A percentile compares a stretch with the other conserved stretches of the same genome.
These are phyloP conservation scores for Andrena flavipes DNA, from an alignment of 2,888 invertebrate genomes.

Conservation along the genomic window DNA sequence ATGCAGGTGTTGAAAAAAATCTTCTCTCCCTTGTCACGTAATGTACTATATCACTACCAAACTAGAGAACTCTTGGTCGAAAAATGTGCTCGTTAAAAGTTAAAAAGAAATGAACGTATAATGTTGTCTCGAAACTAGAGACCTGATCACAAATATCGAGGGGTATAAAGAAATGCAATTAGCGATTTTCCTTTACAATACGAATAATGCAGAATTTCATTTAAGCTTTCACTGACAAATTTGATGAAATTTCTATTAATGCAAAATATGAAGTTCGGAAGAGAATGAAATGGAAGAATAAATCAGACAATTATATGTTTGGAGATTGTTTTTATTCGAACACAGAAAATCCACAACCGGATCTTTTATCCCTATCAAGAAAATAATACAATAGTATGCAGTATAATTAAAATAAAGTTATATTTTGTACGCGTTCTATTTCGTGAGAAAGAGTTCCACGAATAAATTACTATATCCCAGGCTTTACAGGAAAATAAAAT, in stretches of 20 bases:
- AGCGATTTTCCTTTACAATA: no score
- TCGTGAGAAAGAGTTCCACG: conserved; percentile 21
- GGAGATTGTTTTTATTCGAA: conserved; percentile 55
- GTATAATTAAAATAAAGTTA: conserved; percentile 21
- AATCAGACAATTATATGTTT: conserved; percentile 19
- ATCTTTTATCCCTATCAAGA: conserved; percentile 24
- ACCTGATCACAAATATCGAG: no score
- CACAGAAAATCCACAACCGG: conserved; percentile 64
- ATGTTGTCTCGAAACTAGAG: no score
- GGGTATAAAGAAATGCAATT: no score
- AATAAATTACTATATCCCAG: conserved; percentile 25
- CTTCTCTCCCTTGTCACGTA: no score
- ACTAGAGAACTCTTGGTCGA: no score
- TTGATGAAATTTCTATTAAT: not conserved
- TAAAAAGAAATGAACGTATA: no score
- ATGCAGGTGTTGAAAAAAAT: no score
- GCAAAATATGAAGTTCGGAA: not conserved
- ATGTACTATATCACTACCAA: no score
- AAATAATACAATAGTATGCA: conserved; percentile 50
- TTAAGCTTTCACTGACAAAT: not conserved
- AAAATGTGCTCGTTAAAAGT: no score
- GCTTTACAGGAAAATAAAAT: conserved; percentile 37
- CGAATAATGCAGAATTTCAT: no score
- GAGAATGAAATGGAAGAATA: not conserved
- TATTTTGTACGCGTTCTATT: not conserved